Conservation (phyloP, 2,113 vertebrate genomes). For the Pseudonaja textilis region DNA sequence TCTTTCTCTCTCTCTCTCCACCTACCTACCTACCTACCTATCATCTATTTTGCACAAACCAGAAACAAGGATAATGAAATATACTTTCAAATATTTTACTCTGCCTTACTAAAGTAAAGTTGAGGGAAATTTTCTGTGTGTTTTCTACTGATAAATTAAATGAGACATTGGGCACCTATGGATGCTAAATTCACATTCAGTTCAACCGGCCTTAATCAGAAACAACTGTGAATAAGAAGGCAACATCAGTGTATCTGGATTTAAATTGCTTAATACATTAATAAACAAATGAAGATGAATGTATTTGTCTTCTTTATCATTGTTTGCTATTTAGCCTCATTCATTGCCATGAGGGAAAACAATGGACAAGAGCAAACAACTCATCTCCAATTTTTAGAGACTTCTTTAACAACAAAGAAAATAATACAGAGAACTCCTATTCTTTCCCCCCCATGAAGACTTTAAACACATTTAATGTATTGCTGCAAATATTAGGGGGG, state of each 20-base stretch:
- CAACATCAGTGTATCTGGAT: not conserved
- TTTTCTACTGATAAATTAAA: not conserved
- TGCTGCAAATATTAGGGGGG: not conserved
- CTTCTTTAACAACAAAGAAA: not conserved
- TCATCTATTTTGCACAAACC: no score
- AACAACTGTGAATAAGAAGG: not conserved
- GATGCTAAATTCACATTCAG: not conserved
- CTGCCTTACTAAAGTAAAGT: not conserved
- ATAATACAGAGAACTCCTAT: not conserved
- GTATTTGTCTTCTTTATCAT: not conserved
- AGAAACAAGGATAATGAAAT: not conserved
- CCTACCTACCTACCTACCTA: no score
- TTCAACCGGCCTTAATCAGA: no score
- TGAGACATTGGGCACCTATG: not conserved
- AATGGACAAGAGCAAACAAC: not conserved
- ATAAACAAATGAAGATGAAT: not conserved
- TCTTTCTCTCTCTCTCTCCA: no score
- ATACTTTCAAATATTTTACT: not conserved
- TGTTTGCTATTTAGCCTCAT: not conserved
- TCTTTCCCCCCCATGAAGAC: not conserved
- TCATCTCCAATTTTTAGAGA: not conserved
- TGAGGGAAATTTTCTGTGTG: not conserved
- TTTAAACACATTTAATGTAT: slow-evolving; percentile 18
- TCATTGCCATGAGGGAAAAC: not conserved
- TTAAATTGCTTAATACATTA: not conserved